Evolutionary conservation across 2,888 invertebrate genomes (phyloP).

Genomic region (Trichopria drosophilae): DNA sequence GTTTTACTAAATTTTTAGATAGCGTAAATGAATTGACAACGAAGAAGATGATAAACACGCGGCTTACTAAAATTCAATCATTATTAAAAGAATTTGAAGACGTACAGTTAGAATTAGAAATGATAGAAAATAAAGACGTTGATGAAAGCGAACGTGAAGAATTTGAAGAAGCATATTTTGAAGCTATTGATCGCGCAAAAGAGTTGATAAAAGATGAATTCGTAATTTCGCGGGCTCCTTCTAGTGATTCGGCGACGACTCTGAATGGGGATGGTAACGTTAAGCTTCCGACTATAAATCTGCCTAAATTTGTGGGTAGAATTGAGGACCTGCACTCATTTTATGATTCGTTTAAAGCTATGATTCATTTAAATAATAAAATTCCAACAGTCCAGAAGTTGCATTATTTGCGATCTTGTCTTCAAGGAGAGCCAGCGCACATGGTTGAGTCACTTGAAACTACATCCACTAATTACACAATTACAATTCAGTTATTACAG

Average conservation of each 20-base stretch:
- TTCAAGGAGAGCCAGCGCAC: not conserved
- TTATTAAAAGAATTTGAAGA: conserved; percentile 6
- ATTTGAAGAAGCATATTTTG: conserved; percentile 13
- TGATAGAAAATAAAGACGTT: not conserved
- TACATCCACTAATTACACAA: not conserved
- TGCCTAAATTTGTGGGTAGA: not conserved
- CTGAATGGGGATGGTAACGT: no score
- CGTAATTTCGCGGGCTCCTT: no score
- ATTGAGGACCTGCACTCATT: not conserved
- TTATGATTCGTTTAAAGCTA: not conserved
- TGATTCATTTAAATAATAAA: not conserved
- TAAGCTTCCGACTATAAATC: not conserved
- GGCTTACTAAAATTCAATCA: not conserved
- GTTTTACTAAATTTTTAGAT: conserved; percentile 3
- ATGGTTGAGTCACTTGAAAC: not conserved
- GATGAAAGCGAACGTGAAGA: not conserved
- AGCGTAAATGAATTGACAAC: not conserved
- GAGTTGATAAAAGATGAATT: no score
- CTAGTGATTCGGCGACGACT: no score
- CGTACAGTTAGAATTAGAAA: conserved; percentile 3
- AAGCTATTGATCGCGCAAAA: conserved; percentile 1
- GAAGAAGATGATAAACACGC: conserved; percentile 2
- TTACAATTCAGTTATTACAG: not conserved
- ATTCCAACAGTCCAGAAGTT: conserved; percentile 2
- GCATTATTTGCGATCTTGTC: conserved; percentile 5